Evolutionary conservation across 2,797 vertebrate species (phyloP).

Genomic region (Halcyon leucocephala): DNA sequence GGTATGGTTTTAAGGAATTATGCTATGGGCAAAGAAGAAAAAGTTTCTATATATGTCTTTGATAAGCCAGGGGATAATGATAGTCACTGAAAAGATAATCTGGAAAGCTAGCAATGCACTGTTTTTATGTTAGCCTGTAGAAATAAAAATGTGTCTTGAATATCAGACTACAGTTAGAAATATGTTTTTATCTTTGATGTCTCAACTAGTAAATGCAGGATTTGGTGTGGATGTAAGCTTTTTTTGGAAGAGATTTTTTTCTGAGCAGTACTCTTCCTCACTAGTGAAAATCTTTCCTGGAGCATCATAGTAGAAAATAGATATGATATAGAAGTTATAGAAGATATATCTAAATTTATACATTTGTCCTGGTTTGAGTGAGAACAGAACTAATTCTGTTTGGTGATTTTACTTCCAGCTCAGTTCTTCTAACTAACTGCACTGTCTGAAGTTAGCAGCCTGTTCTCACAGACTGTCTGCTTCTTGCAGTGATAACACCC

Average conservation of each 20-base stretch:
- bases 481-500: too few species aligned
- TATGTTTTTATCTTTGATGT: not conserved
- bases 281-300: not conserved
- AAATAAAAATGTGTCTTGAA: not conserved
- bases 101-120: not conserved
- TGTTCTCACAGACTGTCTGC: too few species aligned
- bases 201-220: not conserved
- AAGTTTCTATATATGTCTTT: not conserved
- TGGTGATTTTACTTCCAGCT: too few species aligned
- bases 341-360: not conserved
- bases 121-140: not conserved
- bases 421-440: too few species aligned
- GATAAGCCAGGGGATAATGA: not conserved
- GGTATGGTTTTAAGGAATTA: not conserved
- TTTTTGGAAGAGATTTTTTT: not conserved
- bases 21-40: not conserved
- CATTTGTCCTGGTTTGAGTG: not conserved
- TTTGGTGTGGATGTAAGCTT: not conserved
- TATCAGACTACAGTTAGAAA: not conserved
- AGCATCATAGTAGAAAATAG: not conserved
- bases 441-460: too few species aligned
- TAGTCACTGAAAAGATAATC: not conserved
- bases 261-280: not conserved
- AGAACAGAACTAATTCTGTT: too few species aligned
- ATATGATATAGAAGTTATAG: not conserved